phyloP scores from a whole-genome alignment of 2,888 invertebrate genomes.

The Ophion ventricosus region DNA sequence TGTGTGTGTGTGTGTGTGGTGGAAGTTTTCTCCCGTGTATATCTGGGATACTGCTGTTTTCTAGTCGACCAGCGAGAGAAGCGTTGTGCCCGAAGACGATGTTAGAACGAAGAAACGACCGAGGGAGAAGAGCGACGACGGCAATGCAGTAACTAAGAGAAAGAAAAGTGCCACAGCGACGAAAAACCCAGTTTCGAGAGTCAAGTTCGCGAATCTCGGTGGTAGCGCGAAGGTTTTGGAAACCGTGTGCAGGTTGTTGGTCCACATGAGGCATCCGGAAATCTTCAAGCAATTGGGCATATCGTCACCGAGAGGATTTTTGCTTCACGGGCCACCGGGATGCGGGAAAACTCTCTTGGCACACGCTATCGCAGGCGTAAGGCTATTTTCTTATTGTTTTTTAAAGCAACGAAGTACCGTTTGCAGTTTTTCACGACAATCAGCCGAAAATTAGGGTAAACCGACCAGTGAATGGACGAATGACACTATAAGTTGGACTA shows the following conservation, averaged over 20 bases:
- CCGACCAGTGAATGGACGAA: too few relatives aligned
- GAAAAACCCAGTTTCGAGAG: constrained; percentile 83
- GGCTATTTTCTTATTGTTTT: constrained; percentile 70
- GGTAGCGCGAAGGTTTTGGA: constrained; percentile 91
- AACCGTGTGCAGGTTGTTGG: constrained; percentile 89
- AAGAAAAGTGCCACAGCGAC: constrained; percentile 69
- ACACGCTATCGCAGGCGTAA: constrained; percentile 91
- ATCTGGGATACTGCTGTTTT: neutral
- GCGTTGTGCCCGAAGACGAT: constrained; percentile 8
- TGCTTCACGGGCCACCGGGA: constrained; percentile 98
- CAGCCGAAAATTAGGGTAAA: too few relatives aligned
- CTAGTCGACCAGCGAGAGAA: constrained; percentile 13
- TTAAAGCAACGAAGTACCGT: too few relatives aligned
- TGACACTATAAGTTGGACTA: too few relatives aligned
- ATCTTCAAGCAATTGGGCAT: constrained; percentile 94
- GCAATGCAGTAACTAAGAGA: constrained; percentile 74
- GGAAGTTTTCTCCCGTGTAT: neutral
- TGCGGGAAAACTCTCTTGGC: constrained; percentile 95
- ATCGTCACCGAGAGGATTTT: constrained; percentile 94
- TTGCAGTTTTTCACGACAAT: too few relatives aligned
- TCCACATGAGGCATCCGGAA: constrained; percentile 95
- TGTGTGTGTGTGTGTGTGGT: too few relatives aligned
- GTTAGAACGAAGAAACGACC: constrained; percentile 78
- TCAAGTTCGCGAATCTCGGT: constrained; percentile 91
- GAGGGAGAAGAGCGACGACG: constrained; percentile 83